Base-by-base conservation (phyloP, 2,797 vertebrate species). In the Dryobates pubescens region DNA sequence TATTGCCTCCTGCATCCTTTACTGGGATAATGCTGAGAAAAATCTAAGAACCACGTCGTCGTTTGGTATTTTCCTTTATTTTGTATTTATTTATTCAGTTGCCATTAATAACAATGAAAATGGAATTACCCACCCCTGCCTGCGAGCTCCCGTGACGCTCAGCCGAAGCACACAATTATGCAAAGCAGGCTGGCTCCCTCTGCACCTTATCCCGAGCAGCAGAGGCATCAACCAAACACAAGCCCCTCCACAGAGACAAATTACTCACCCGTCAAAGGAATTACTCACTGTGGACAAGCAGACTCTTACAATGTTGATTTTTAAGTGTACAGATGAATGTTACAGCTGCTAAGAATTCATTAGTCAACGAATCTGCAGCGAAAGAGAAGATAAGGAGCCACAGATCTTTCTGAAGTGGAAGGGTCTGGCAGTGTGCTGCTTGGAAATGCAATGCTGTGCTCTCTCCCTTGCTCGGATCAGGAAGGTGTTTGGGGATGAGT, bases 221-320 rank as follows among this genome's bases (percentile, higher is more conserved):
- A 86, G 71, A 86, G 88, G 56, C 56, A 41, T 57, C 82, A 92
- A 88, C 57, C 34, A 88, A 91, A 90, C 64, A 43, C 30, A 51
- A 92, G 73, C 47, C 80, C 51, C 27, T 95, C 71, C 49, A 49
- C 61, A 68, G 88, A 87, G 83, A 85, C 41, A 86, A 68, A 82
- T 94, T 94, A 88, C 70, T 95, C 77, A 79, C 78, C 71, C 89
- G 76, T 74, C 74, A 58, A 64, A 86, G 84, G 36, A 84, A 80
- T 92, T 92, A 86, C 56, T 94, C 81, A 82, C 58, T 70, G 29
- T 24, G 58, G 69, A 67, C 81, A 86, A 91, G 78, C 23, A 91
- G 81, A 45, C 34, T 93, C 88, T 82, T 65, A 86, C 32, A 53
- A 82, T 78, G 88, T 56, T 88, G 88, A 82, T 72, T 89, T 67